Evolutionary conservation across 2,888 invertebrate species (phyloP), one percentile per base, ranked within the genome.

Genomic region (Cheilosia vulpina): DNA sequence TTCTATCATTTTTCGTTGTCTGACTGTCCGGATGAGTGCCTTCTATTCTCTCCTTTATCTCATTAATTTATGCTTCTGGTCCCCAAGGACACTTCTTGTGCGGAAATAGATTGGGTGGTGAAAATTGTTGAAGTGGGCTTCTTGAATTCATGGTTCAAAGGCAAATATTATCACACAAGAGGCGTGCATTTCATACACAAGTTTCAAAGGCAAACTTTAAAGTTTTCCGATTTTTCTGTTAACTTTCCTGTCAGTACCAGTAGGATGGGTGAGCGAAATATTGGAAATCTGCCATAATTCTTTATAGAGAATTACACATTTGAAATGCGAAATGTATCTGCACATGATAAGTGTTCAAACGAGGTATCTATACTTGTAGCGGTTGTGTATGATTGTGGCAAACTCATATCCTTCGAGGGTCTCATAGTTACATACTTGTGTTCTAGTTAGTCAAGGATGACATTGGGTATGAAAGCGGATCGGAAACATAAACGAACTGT

Each of bases 1-100:
- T 84, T 79, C 65, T 75, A 79, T 75, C 75, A 84, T 84, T 84
- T 84, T 79, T 71, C 57, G 58, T 69, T 84, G 73, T 84, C 75
- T 84, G 24, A 21, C 55, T 60, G 52, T 62, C 47, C 73, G 47
- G 47, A 47, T 71, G 65, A 69, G 65, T 24, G 73, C 52, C 47
- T 55, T 41, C 24, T 58, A 47, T 53, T 34, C 45, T 11, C 17
- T 57, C 19, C 55, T 68, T 68, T 66, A 68, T 66, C 73, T 78
- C 72, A 75, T 84, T 79, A 75, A 75, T 84, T 84, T 79, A 79
- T 79, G 55, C 45, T 47, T 24, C 41, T 66, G 52, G 27, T 73
- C 38, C 53, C 9, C 75, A 84, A 84, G 79, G 79, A 71, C 69
- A 38, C 21, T 58, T 47, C 27, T 55, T 34, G 13, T 13, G 38